A percentile compares a stretch with the other conserved stretches of the same genome.
Evolutionary conservation across 1,140 invertebrate genomes (phyloP).

Genomic region (Pemphigus obesinymphae): DNA sequence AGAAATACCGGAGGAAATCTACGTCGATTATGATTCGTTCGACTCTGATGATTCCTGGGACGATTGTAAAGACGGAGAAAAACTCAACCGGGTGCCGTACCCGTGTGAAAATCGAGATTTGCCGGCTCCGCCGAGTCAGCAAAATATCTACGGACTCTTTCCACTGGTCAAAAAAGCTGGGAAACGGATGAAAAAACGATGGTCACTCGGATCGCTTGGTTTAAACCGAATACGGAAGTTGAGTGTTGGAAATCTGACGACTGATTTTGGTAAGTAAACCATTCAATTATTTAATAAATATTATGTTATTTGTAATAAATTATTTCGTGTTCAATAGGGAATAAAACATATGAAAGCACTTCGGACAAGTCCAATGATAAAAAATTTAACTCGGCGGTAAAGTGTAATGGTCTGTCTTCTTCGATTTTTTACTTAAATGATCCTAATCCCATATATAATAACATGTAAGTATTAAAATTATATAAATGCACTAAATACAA

Average conservation of each 20-base stretch:
- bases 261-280: not conserved
- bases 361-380: not conserved
- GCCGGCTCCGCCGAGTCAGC: not conserved
- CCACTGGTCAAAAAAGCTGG: conserved; percentile 46
- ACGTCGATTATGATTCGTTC: conserved; percentile 42
- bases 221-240: conserved; percentile 45
- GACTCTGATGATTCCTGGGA: conserved; percentile 44
- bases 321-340: not conserved
- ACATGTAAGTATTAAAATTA: conserved; percentile 4
- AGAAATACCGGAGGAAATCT: conserved; percentile 21
- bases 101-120: conserved; percentile 19
- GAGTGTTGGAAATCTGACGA: conserved; percentile 9
- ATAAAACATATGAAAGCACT: not conserved
- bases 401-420: not conserved
- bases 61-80: conserved; percentile 11
- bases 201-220: conserved; percentile 45
- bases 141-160: conserved; percentile 45
- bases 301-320: not conserved
- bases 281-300: no score
- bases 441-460: not conserved
- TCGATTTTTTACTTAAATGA: not conserved
- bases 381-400: not conserved
- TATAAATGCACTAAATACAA: no score
- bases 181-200: conserved; percentile 46
- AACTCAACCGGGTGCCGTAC: not conserved